A percentile compares a stretch with the other conserved stretches of the same genome.
Conservation (phyloP, 2,888 invertebrate species). For the Agrilus mali region DNA sequence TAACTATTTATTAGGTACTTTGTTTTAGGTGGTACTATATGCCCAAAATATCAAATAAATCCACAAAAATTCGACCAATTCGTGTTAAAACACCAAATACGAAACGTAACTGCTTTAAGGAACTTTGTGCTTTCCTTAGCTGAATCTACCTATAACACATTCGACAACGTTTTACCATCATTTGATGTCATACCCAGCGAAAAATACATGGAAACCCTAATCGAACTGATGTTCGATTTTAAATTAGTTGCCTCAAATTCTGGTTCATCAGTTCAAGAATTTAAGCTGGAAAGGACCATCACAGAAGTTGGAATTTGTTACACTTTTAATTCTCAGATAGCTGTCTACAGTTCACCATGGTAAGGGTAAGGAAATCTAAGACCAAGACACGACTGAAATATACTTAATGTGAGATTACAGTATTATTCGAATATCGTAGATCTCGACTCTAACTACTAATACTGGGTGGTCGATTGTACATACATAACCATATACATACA, state of each 20-base stretch:
- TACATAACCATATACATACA: no score
- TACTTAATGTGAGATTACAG: no score
- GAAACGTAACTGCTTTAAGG: constrained; percentile 40
- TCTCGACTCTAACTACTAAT: no score
- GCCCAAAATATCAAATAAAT: constrained; percentile 46
- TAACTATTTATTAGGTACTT: no score
- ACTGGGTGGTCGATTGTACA: no score
- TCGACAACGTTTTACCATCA: constrained; percentile 43
- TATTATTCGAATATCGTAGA: no score
- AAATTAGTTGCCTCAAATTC: constrained; percentile 36
- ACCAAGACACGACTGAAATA: no score
- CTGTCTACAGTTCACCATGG: constrained; percentile 45
- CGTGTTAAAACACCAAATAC: constrained; percentile 24
- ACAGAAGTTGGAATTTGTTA: constrained; percentile 62
- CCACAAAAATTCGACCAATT: constrained; percentile 39
- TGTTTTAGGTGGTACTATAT: constrained; percentile 40
- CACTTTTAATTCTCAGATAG: constrained; percentile 51
- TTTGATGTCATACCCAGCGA: constrained; percentile 42
- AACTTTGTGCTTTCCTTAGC: constrained; percentile 44
- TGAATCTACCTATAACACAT: constrained; percentile 46
- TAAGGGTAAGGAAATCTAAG: constrained; percentile 36
- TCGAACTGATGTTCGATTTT: constrained; percentile 39
- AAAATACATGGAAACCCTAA: constrained; percentile 43
- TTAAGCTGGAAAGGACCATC: constrained; percentile 41
- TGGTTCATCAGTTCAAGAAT: constrained; percentile 19